Evolutionary conservation across 1,140 invertebrate genomes (phyloP), one percentile per base, ranked within the genome.

Genomic region (Formica exsecta): DNA sequence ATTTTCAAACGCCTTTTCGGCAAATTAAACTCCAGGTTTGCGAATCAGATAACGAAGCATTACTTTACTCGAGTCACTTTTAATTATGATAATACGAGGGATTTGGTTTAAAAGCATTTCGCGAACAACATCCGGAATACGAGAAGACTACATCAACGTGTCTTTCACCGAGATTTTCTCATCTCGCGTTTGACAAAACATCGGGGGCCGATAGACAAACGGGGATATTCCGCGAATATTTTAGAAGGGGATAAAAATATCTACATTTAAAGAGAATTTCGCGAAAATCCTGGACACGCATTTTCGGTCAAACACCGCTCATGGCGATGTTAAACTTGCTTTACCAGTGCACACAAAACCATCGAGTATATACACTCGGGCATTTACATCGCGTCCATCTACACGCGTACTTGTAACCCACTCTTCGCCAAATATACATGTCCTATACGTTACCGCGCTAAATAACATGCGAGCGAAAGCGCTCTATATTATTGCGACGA

Each of bases 301-400:
- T 48, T 83, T 74, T 83, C 68, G 68, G 54, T 83, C 68, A 62
- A 74, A 83, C 79, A 83, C 61, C 38, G 54, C 68, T 74, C 19
- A 41, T n/a, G 68, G 79, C 79, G 54, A 74, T 83, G 79, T 83
- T 74, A 61, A 83, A 83, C 68, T 74, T 83, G 79, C 79, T 83
- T 48, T 36, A 83, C 36, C 54, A 44, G 25, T n/a, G 29, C 54
- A 73, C 68, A 59, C 79, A 74, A 83, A 83, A 83, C 41, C 79
- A 74, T 83, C 79, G 68, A 73, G 79, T 54, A 61, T 38, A 83
- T 57, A 73, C 68, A 51, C 16, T 51, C 48, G 48, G 57, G 54
- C 68, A 74, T 83, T 83, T 83, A 62, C 68, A 83, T 61, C 54
- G 68, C 79, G 36, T 83, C 57, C 73, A 61, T 83, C 54, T 57